Conservation (phyloP, 1,140 invertebrate genomes). For the Lasioglossum baleicum region DNA sequence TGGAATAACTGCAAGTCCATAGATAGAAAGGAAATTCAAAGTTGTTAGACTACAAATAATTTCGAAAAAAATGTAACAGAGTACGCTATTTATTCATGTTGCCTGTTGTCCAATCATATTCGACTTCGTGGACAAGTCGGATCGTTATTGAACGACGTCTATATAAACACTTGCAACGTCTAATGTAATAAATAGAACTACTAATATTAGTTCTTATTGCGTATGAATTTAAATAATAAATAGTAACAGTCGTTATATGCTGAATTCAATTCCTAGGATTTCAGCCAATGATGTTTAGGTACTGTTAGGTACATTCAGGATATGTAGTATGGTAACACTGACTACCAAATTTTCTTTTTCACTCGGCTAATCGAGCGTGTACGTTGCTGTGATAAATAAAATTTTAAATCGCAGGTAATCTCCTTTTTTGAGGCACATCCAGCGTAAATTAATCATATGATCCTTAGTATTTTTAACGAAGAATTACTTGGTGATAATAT, state of each 20-base stretch:
- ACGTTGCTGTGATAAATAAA: conserved; percentile 72
- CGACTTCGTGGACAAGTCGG: conserved; percentile 26
- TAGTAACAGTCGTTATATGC: background rate
- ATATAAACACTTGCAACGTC: background rate
- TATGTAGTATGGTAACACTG: conserved; percentile 28
- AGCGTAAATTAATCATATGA: conserved; percentile 21
- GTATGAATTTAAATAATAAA: background rate
- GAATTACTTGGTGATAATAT: conserved; percentile 51
- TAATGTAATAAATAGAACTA: background rate
- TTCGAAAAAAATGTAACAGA: background rate
- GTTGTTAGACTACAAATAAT: conserved; percentile 9
- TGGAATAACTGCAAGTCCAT: background rate
- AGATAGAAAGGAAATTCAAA: background rate
- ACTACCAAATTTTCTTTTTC: conserved; percentile 64
- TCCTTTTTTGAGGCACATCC: conserved; percentile 60
- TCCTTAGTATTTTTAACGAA: conserved; percentile 4
- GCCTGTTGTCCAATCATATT: conserved; percentile 22
- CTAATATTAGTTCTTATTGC: background rate
- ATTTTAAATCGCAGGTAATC: conserved; percentile 80
- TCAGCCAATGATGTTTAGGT: background rate
- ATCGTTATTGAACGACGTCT: background rate
- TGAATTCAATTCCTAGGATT: background rate
- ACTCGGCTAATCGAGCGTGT: conserved; percentile 67
- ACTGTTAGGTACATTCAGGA: too few species aligned
- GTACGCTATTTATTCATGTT: conserved; percentile 4